Evolutionary conservation across 1,140 invertebrate genomes (phyloP).

Genomic region (Bemisia tabaci): DNA sequence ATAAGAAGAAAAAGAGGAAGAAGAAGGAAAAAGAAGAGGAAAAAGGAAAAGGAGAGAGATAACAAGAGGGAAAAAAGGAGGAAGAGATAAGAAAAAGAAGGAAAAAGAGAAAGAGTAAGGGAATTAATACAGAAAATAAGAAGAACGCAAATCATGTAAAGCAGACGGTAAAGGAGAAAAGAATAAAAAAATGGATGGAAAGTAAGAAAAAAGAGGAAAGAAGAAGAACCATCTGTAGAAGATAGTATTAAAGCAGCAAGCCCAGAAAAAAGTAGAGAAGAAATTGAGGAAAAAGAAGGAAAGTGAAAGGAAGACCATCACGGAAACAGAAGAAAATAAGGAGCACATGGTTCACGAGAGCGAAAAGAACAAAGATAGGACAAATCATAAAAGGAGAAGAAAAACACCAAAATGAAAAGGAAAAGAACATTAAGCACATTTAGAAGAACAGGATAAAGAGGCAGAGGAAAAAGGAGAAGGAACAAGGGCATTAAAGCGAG

Average conservation of each 20-base stretch:
- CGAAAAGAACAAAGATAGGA: neutral
- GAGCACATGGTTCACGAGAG: too few relatives aligned
- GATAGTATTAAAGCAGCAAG: neutral
- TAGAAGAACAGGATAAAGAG: too few relatives aligned
- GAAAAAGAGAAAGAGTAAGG: neutral
- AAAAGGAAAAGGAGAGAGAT: neutral
- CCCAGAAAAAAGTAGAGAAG: neutral
- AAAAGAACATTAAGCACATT: too few relatives aligned
- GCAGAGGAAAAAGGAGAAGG: neutral
- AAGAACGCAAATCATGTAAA: neutral
- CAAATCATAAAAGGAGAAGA: neutral
- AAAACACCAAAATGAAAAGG: neutral
- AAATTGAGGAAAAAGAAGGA: conserved; percentile 6
- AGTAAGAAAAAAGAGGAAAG: neutral
- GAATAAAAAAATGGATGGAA: neutral
- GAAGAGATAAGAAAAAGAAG: neutral
- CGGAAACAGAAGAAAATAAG: too few relatives aligned
- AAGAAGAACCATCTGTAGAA: neutral
- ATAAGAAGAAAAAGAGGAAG: neutral
- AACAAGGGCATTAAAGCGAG: neutral
- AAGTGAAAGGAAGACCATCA: conserved; percentile 5
- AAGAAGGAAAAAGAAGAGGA: neutral
- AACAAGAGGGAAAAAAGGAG: neutral
- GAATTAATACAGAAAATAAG: neutral
- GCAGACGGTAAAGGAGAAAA: neutral